Evolutionary conservation across 1,140 invertebrate genomes (phyloP).

Genomic region (Sycophila sp.): DNA sequence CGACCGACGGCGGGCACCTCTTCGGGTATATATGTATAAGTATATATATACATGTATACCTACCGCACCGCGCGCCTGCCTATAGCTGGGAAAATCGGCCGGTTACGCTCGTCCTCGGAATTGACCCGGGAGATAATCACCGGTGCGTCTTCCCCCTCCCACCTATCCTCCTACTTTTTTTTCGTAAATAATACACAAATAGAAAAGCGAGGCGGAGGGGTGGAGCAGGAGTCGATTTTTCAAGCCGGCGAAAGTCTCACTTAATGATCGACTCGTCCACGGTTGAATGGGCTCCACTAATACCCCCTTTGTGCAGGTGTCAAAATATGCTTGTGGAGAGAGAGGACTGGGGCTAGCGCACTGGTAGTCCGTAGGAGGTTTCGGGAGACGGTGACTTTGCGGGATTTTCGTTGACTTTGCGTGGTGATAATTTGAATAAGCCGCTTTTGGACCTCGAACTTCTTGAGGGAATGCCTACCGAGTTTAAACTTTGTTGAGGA

Average conservation of each 20-base stretch:
- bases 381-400: too few relatives aligned
- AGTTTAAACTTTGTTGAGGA: too few relatives aligned
- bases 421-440: too few relatives aligned
- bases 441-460: too few relatives aligned
- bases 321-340: constrained; percentile 20
- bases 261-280: neutral
- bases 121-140: constrained; percentile 25
- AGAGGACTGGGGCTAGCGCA: too few relatives aligned
- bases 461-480: too few relatives aligned
- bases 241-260: constrained; percentile 15
- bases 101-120: constrained; percentile 7
- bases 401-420: too few relatives aligned
- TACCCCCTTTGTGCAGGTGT: constrained; percentile 11
- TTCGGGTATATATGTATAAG: too few relatives aligned
- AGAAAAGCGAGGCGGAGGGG: neutral
- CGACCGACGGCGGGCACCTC: too few relatives aligned
- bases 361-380: too few relatives aligned
- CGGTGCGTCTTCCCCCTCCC: too few relatives aligned
- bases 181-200: neutral
- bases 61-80: neutral
- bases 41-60: neutral
- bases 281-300: neutral
- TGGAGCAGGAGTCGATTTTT: neutral
- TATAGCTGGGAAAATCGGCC: neutral
- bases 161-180: too few relatives aligned